These are phyloP conservation scores for Nyctereutes procyonoides DNA, from an alignment of 2,113 vertebrate genomes.

Conservation along the genomic window DNA sequence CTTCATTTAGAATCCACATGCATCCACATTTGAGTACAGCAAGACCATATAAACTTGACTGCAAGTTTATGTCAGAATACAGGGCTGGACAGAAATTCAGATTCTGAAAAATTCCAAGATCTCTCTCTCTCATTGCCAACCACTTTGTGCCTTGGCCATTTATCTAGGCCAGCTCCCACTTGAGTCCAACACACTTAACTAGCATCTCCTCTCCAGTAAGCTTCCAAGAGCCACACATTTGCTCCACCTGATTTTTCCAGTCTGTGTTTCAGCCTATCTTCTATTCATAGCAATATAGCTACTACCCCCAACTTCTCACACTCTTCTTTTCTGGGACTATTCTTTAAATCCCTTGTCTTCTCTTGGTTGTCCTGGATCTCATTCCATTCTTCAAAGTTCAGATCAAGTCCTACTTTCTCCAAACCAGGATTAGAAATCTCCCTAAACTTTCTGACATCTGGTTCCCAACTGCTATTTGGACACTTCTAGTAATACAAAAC, in stretches of 20 bases:
- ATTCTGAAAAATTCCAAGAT: neutral
- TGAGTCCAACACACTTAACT: neutral
- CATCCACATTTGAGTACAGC: neutral
- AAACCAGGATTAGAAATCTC: neutral
- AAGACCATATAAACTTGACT: neutral
- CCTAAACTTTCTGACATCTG: neutral
- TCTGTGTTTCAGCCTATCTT: neutral
- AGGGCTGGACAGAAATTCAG: neutral
- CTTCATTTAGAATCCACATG: neutral
- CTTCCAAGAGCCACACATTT: neutral
- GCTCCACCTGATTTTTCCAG: accelerated
- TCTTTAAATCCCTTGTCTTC: neutral
- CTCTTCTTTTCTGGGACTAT: neutral
- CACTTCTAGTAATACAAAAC: neutral
- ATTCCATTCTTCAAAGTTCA: neutral
- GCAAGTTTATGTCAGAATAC: neutral
- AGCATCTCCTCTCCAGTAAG: neutral
- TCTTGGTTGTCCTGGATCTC: neutral
- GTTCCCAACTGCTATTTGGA: neutral
- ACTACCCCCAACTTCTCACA: neutral
- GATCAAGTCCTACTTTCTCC: neutral
- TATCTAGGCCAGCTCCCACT: neutral
- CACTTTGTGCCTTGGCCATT: neutral
- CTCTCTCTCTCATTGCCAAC: neutral
- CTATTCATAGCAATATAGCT: neutral